These are phyloP conservation scores for Parasteatoda lunata DNA, from an alignment of 2,888 invertebrate species.

Conservation along the genomic window DNA sequence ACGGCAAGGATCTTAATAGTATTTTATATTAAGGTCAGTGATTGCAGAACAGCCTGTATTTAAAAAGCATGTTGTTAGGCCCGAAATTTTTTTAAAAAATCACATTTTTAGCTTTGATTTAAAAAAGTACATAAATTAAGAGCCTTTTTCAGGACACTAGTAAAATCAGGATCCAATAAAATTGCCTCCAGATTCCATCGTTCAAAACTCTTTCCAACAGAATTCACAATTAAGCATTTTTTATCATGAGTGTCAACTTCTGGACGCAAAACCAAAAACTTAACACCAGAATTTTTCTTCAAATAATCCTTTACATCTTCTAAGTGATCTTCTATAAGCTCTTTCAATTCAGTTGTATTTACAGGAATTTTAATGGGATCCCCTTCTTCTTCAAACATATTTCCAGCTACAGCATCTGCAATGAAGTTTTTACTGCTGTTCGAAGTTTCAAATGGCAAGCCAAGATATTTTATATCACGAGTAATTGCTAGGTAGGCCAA, in stretches of 20 bases:
- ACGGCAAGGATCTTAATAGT: no score
- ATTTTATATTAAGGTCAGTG: no score
- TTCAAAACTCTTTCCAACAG: constrained; percentile 53
- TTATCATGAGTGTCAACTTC: constrained; percentile 36
- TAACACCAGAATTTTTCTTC: constrained; percentile 50
- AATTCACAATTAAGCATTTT: constrained; percentile 37
- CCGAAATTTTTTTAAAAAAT: no score
- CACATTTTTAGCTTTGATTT: no score
- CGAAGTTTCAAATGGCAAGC: constrained; percentile 12
- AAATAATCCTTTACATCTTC: constrained; percentile 38
- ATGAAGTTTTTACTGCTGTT: constrained; percentile 20
- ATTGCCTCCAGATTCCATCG: constrained; percentile 58
- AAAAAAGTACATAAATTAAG: neutral
- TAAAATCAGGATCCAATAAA: constrained; percentile 47
- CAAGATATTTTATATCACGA: constrained; percentile 39
- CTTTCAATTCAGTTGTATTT: constrained; percentile 13
- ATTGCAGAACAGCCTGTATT: no score
- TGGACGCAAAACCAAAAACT: constrained; percentile 26
- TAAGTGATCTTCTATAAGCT: constrained; percentile 32
- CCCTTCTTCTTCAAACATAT: constrained; percentile 46
- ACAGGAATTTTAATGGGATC: constrained; percentile 53
- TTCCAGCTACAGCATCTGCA: neutral
- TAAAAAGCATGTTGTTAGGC: no score
- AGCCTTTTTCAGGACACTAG: constrained; percentile 12
- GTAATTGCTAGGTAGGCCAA: constrained; percentile 35